Evolutionary conservation across 2,113 vertebrate species (phyloP).

Genomic region (Corythoichthys haematopterus): DNA sequence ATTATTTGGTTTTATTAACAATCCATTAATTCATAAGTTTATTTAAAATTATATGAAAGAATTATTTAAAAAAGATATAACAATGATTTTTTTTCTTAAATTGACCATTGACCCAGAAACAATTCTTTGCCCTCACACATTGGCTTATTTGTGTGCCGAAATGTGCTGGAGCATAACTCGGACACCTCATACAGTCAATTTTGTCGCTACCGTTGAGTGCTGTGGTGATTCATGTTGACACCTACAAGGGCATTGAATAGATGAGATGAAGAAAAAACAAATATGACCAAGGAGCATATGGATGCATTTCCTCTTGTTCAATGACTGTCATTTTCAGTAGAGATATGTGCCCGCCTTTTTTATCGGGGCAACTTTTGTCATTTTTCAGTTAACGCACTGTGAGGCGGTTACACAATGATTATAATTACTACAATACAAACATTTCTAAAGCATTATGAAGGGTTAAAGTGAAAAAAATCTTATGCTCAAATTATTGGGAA

Average conservation of each 20-base stretch:
- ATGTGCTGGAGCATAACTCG: constrained; percentile 12
- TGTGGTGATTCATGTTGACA: constrained; percentile 50
- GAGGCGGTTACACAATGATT: not conserved
- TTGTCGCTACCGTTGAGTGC: constrained; percentile 36
- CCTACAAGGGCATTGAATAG: constrained; percentile 17
- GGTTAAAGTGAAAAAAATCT: not conserved
- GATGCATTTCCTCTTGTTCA: constrained; percentile 31
- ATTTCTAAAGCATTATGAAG: not conserved
- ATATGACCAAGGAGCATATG: constrained; percentile 9
- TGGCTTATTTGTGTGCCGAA: constrained; percentile 2
- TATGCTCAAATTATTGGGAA: not conserved
- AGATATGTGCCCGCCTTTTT: not conserved
- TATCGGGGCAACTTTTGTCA: not conserved
- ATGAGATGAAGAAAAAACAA: constrained; percentile 16
- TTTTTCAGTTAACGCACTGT: not conserved
- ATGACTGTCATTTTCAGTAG: not conserved
- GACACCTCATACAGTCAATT: constrained; percentile 49
- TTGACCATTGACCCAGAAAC: constrained; percentile 18
- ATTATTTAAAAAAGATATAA: too few relatives aligned
- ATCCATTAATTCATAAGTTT: too few relatives aligned
- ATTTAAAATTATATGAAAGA: too few relatives aligned
- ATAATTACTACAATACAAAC: too few relatives aligned
- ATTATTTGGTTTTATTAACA: too few relatives aligned
- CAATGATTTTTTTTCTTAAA: not conserved
- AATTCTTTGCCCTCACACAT: constrained; percentile 20